Evolutionary conservation across 2,888 invertebrate genomes (phyloP).

Genomic region (Adelognathus sp.): DNA sequence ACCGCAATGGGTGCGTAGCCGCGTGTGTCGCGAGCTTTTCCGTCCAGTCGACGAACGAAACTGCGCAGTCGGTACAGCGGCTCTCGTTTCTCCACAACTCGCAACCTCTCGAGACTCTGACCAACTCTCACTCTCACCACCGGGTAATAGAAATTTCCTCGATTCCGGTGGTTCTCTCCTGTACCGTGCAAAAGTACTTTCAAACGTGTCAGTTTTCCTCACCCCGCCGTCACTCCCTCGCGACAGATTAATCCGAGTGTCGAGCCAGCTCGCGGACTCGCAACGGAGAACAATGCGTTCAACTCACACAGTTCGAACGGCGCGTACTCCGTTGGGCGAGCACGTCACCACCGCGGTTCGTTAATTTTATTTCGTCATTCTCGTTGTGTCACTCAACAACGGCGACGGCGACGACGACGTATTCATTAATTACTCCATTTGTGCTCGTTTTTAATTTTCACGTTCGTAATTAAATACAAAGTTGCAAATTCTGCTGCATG

Average conservation of each 20-base stretch:
- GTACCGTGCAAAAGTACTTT: conserved; percentile 19
- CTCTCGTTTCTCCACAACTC: neutral
- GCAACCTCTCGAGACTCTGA: conserved; percentile 2
- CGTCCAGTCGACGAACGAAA: neutral
- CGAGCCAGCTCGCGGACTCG: neutral
- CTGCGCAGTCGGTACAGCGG: neutral
- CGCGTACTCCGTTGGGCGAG: neutral
- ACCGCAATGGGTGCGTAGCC: neutral
- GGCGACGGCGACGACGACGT: neutral
- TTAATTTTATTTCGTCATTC: neutral
- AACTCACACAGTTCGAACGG: neutral
- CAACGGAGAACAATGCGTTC: conserved; percentile 8
- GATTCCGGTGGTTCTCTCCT: neutral
- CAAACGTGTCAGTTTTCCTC: conserved; percentile 21
- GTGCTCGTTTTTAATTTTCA: neutral
- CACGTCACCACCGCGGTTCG: neutral
- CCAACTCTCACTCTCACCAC: neutral
- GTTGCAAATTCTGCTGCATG: too few relatives aligned
- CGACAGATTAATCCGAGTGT: conserved; percentile 35
- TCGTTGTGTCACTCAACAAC: neutral
- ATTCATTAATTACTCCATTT: neutral
- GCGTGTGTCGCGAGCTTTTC: neutral
- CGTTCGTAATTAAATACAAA: too few relatives aligned
- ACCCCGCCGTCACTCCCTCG: neutral
- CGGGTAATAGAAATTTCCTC: conserved; percentile 37